phyloP scores from a whole-genome alignment of 2,888 invertebrate species.

The Andrena bucephala region DNA sequence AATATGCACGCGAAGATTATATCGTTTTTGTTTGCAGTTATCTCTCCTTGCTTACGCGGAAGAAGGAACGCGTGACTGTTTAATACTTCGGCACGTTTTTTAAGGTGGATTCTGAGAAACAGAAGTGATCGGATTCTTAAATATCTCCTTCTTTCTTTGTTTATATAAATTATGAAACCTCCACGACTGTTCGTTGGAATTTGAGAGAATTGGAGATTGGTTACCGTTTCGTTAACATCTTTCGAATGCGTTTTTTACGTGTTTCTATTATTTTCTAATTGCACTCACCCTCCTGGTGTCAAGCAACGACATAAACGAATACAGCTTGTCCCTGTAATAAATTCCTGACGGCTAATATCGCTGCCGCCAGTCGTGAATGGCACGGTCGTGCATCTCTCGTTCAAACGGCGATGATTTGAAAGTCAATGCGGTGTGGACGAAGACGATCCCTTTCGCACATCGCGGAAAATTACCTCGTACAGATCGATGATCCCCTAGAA shows the following conservation, averaged over 20 bases:
- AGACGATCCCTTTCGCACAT: constrained; percentile 39
- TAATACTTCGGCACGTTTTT: background rate
- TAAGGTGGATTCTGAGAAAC: background rate
- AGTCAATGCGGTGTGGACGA: constrained; percentile 30
- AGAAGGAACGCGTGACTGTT: too few species aligned
- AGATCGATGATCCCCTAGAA: constrained; percentile 15
- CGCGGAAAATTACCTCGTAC: constrained; percentile 43
- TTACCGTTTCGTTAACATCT: background rate
- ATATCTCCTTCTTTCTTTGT: background rate
- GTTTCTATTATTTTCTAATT: too few species aligned
- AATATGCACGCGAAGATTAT: constrained; percentile 1
- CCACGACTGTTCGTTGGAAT: too few species aligned
- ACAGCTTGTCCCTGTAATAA: constrained; percentile 27
- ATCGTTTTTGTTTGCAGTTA: background rate
- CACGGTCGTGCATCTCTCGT: constrained; percentile 27
- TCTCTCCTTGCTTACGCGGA: background rate
- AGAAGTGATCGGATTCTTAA: background rate
- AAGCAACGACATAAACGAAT: constrained; percentile 17
- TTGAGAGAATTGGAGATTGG: background rate
- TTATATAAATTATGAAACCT: too few species aligned
- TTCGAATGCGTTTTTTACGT: too few species aligned
- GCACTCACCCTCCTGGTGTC: background rate
- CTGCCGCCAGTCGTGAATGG: constrained; percentile 24
- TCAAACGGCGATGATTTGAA: constrained; percentile 42
- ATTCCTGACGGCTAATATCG: constrained; percentile 41